Base-by-base conservation (phyloP, 2,888 invertebrate genomes). In the Achlya flavicornis region DNA sequence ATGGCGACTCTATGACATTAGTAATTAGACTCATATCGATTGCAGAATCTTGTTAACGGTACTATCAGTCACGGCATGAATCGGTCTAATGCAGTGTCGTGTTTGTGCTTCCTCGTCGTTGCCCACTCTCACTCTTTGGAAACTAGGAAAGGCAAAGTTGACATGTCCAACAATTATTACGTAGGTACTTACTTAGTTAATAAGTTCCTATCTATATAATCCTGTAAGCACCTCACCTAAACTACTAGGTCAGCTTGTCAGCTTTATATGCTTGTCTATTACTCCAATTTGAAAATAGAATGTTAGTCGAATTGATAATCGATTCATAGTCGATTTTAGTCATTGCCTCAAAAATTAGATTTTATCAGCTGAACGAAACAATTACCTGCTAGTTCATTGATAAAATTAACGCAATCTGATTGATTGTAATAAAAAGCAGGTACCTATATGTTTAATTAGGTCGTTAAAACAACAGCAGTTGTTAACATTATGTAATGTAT, bases 61-160 rank as follows among this genome's bases (percentile, higher is more conserved):
- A 64, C 62, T 63, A 65, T 63, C 63, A 64, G 76, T 72, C 76
- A 76, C 76, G 78, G 76, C 66, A 69, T 43, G 73, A 66, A 66
- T 65, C 70, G 58, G 65, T 73, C 68, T 75, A 73, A 70, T 64
- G 65, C 53, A 53, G 53, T 53, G 19, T 8, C 53, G 69, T 73
- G 73, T 72, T 73, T 16, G 58, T 64, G 66, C 71, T 76, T 76
- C 78, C 78, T 75, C 57, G 66, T 74, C 57, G 6, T 53, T 19
- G 53, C 53, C 60, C 62, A 73, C 76, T 77, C 76, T 76, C 68
- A 72, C 78, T 53, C 53, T n/a, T n/a, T 53, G 53, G 53, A 19
- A 53, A 53, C 7, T n/a, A 53, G 53, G 53, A 53, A 53, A 19
- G 53, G 53, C 10, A 53, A 19, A 53, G 19, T 71, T 61, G 62